A percentile compares a stretch with the other conserved stretches of the same genome.
phyloP scores from a whole-genome alignment of 2,888 invertebrate genomes.

The Plagiodera versicolora region DNA sequence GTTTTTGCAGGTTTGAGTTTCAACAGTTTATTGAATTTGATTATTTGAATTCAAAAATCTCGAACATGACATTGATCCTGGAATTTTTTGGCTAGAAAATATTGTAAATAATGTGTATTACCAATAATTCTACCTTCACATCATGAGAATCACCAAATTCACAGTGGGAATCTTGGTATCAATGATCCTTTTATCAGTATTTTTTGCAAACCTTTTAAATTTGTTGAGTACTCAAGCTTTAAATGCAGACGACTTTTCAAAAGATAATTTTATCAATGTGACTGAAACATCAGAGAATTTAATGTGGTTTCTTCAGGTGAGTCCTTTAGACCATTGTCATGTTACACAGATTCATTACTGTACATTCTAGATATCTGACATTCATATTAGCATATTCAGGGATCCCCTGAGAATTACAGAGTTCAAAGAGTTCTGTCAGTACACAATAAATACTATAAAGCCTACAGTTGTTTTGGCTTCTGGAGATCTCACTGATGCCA shows the following conservation, averaged over 20 bases:
- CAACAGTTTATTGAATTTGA: no score
- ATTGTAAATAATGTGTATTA: no score
- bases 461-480: slow-evolving; percentile 81
- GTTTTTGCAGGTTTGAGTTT: no score
- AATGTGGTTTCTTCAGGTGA: slow-evolving; percentile 78
- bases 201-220: slow-evolving; percentile 68
- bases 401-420: slow-evolving; percentile 75
- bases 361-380: slow-evolving; percentile 73
- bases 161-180: slow-evolving; percentile 64
- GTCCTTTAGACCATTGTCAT: not conserved
- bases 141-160: slow-evolving; percentile 67
- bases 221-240: slow-evolving; percentile 63
- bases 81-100: no score
- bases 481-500: slow-evolving; percentile 89
- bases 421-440: slow-evolving; percentile 77
- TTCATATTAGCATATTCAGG: slow-evolving; percentile 84
- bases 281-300: slow-evolving; percentile 62
- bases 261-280: slow-evolving; percentile 55
- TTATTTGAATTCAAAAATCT: no score
- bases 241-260: slow-evolving; percentile 34
- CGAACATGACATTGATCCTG: no score
- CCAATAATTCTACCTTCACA: slow-evolving; percentile 2
- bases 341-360: not conserved
- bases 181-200: slow-evolving; percentile 68
- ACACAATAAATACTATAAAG: slow-evolving; percentile 70